phyloP scores from a whole-genome alignment of 2,797 vertebrate genomes.

The Mareca strepera region DNA sequence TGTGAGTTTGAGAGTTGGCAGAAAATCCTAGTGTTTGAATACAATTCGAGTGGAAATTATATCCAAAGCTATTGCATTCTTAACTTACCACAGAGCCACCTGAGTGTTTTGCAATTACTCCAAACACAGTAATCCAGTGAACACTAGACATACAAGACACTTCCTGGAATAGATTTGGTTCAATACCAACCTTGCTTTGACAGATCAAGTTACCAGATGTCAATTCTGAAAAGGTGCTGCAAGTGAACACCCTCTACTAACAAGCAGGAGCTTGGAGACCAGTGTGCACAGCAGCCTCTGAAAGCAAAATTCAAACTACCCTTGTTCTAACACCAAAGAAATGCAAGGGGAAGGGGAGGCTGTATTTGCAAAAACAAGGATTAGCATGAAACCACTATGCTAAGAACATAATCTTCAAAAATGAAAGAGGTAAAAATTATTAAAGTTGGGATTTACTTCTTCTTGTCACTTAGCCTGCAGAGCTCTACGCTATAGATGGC shows the following conservation, averaged over 20 bases:
- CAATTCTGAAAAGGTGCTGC: background rate
- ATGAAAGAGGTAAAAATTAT: background rate
- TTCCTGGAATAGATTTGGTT: conserved; percentile 7
- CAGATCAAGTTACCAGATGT: conserved; percentile 40
- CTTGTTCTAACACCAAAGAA: background rate
- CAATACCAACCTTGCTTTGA: conserved; percentile 19
- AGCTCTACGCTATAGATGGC: background rate
- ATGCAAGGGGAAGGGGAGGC: conserved; percentile 13
- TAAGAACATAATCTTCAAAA: background rate
- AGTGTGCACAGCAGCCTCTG: background rate
- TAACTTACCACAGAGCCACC: conserved; percentile 26
- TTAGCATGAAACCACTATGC: background rate
- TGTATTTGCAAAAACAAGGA: background rate
- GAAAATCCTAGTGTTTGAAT: conserved; percentile 8
- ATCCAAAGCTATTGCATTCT: conserved; percentile 31
- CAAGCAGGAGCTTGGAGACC: background rate
- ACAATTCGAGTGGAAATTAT: conserved; percentile 21
- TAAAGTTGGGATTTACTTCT: background rate
- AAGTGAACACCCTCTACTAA: conserved; percentile 5
- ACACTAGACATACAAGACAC: background rate
- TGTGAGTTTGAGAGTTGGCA: conserved; percentile 26
- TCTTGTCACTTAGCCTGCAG: background rate
- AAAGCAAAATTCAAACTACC: background rate
- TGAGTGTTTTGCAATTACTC: conserved; percentile 21
- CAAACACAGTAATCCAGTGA: background rate